These are phyloP conservation scores for Odontomachus brunneus DNA, from an alignment of 1,140 invertebrate species.

Conservation along the genomic window DNA sequence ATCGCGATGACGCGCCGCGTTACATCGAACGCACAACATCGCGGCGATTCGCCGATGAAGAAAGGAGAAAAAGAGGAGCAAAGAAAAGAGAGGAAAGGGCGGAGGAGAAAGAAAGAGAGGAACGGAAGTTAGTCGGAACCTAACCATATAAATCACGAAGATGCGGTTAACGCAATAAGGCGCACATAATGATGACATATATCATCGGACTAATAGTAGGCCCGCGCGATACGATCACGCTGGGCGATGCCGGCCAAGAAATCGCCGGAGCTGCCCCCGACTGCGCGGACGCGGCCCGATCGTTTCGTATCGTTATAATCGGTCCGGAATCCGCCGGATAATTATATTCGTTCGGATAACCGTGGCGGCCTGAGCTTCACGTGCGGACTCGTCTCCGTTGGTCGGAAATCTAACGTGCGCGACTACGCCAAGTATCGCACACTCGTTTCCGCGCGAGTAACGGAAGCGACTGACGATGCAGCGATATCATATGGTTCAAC, in stretches of 20 bases:
- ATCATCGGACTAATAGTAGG: conserved; percentile 70
- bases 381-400: no score
- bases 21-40: conserved; percentile 45
- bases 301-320: conserved; percentile 70
- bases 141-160: conserved; percentile 66
- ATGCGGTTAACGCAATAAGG: conserved; percentile 70
- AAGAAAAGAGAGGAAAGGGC: conserved; percentile 12
- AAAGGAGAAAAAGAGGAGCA: no score
- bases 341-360: conserved; percentile 78
- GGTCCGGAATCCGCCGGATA: conserved; percentile 59
- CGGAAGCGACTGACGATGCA: no score
- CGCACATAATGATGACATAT: conserved; percentile 72
- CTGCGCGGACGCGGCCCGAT: conserved; percentile 45
- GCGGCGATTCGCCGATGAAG: not conserved
- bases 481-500: no score
- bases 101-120: conserved; percentile 28
- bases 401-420: no score
- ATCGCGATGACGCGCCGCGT: conserved; percentile 50
- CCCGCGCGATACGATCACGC: conserved; percentile 65
- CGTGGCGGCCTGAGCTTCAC: conserved; percentile 30
- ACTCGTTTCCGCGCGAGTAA: not conserved
- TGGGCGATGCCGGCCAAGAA: conserved; percentile 62
- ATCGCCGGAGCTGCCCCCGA: conserved; percentile 61
- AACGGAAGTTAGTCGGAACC: conserved; percentile 61
- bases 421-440: no score